These are phyloP conservation scores for Epiblema foenella DNA, from an alignment of 2,888 invertebrate species.

Conservation along the genomic window DNA sequence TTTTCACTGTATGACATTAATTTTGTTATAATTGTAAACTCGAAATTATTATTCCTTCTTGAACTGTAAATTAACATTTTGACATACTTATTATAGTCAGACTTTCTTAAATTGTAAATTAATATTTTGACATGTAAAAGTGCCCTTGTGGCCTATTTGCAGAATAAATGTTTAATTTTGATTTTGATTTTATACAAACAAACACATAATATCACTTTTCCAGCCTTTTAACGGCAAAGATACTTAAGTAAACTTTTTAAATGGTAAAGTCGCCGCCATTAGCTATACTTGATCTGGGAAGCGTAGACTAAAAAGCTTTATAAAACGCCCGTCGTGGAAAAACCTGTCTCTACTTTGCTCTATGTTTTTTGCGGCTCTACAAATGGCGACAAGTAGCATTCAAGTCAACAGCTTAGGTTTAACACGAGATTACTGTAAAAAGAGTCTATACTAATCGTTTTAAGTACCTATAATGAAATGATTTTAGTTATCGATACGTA, in stretches of 20 bases:
- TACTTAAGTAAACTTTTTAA: neutral
- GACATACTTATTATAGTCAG: too few relatives aligned
- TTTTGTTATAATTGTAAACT: too few relatives aligned
- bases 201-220: neutral
- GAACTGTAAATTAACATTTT: too few relatives aligned
- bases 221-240: neutral
- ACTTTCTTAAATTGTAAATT: too few relatives aligned
- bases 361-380: slow-evolving; percentile 25
- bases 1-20: too few relatives aligned
- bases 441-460: neutral
- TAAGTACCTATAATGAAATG: too few relatives aligned
- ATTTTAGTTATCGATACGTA: neutral
- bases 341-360: slow-evolving; percentile 5
- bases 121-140: too few relatives aligned
- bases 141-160: too few relatives aligned
- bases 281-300: neutral
- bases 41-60: too few relatives aligned
- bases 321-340: slow-evolving; percentile 19
- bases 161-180: too few relatives aligned
- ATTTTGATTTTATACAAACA: too few relatives aligned
- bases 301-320: slow-evolving; percentile 21
- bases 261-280: slow-evolving; percentile 7
- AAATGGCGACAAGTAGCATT: slow-evolving; percentile 20
- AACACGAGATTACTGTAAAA: slow-evolving; percentile 20
- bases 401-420: slow-evolving; percentile 29